Percentiles rank a stretch among this genome's conserved stretches.
These are phyloP conservation scores for Dunckerocampus dactyliophorus DNA, from an alignment of 2,113 vertebrate genomes.

Conservation along the genomic window DNA sequence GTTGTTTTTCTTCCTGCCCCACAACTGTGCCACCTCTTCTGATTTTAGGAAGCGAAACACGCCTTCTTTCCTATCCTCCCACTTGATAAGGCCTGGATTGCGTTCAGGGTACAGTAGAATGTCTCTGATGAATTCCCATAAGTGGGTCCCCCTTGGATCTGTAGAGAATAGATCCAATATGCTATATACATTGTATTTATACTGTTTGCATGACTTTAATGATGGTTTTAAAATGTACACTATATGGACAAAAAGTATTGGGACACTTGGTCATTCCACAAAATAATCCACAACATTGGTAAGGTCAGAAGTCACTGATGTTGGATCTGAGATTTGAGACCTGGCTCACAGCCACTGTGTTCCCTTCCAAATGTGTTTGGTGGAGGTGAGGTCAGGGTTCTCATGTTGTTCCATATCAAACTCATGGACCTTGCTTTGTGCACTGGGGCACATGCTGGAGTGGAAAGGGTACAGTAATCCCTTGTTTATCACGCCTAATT, in stretches of 20 bases:
- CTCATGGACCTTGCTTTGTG: no score
- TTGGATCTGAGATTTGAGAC: no score
- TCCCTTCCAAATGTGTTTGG: no score
- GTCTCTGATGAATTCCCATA: constrained; percentile 98
- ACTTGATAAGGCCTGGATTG: constrained; percentile 94
- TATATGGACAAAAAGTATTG: neutral
- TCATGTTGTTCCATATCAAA: no score
- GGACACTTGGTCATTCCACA: neutral
- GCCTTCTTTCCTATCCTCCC: constrained; percentile 93
- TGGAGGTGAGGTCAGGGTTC: no score
- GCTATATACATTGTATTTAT: neutral
- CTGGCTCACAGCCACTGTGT: no score
- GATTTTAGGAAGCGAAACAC: constrained; percentile 96
- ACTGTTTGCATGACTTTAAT: neutral
- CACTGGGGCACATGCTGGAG: no score
- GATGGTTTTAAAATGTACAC: no score
- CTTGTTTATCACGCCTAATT: no score
- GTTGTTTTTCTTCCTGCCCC: constrained; percentile 99
- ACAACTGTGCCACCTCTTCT: constrained; percentile 93
- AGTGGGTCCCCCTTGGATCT: constrained; percentile 91
- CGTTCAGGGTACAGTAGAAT: constrained; percentile 92
- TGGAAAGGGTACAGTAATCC: no score
- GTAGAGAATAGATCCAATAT: neutral
- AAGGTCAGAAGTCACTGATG: neutral
- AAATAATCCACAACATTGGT: neutral